These are phyloP conservation scores for Cecropterus lyciades DNA, from an alignment of 1,140 invertebrate species.

Conservation along the genomic window DNA sequence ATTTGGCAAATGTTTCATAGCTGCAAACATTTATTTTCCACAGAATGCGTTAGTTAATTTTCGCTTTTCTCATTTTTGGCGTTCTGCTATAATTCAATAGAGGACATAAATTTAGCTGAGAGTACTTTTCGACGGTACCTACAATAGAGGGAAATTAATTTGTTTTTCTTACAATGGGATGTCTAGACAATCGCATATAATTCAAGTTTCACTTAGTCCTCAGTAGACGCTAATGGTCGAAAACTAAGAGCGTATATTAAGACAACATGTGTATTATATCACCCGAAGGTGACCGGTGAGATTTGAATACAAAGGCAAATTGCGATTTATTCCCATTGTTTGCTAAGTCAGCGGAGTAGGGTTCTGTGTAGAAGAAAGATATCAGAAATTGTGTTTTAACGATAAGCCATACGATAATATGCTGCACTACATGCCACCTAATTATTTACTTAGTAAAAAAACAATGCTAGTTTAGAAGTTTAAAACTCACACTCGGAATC, in stretches of 20 bases:
- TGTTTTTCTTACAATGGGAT: slow-evolving; percentile 81
- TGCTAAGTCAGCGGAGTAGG: slow-evolving; percentile 17
- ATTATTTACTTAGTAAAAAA: too few species aligned
- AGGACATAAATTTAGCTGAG: slow-evolving; percentile 69
- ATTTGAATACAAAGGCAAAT: slow-evolving; percentile 33
- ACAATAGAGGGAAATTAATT: slow-evolving; percentile 78
- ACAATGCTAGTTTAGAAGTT: too few species aligned
- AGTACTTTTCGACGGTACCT: slow-evolving; percentile 70
- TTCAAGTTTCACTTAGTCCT: slow-evolving; percentile 79
- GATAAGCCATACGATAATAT: too few species aligned
- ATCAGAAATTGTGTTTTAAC: slow-evolving; percentile 2
- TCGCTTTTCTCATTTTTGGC: slow-evolving; percentile 61
- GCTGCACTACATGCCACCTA: too few species aligned
- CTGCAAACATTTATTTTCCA: slow-evolving; percentile 53
- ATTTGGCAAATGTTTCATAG: slow-evolving; percentile 41
- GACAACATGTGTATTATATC: slow-evolving; percentile 56
- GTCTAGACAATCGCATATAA: slow-evolving; percentile 81
- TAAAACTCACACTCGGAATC: too few species aligned
- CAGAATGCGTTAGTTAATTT: slow-evolving; percentile 64
- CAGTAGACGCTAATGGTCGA: slow-evolving; percentile 69
- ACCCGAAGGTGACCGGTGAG: slow-evolving; percentile 55
- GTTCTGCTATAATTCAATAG: slow-evolving; percentile 70
- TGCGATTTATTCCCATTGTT: slow-evolving; percentile 27
- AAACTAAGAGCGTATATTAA: slow-evolving; percentile 59
- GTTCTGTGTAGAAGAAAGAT: not conserved